These are phyloP conservation scores for Benitochromis conjunctus DNA, from an alignment of 2,113 vertebrate species.

Conservation along the genomic window DNA sequence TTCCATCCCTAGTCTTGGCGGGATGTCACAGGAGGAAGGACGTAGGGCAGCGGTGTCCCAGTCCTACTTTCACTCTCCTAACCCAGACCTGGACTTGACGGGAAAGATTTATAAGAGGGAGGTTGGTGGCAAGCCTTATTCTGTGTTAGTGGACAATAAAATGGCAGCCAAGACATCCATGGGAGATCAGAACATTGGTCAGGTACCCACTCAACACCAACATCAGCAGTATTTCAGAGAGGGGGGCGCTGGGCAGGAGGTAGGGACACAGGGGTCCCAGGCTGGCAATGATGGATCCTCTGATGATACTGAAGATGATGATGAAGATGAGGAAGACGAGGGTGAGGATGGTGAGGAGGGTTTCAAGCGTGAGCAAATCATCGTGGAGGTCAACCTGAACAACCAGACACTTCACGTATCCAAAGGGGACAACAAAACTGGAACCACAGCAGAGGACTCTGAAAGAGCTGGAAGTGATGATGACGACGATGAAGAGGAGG, in stretches of 20 bases:
- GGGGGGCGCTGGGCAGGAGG: conserved; percentile 51
- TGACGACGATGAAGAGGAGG: conserved; percentile 75
- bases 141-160: conserved; percentile 88
- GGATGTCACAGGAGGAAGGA: conserved; percentile 91
- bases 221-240: conserved; percentile 91
- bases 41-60: conserved; percentile 78
- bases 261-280: conserved; percentile 60
- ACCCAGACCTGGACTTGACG: conserved; percentile 85
- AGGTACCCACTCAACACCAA: conserved; percentile 65
- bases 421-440: conserved; percentile 91
- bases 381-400: conserved; percentile 99
- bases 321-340: conserved; percentile 80
- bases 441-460: conserved; percentile 79
- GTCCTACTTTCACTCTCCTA: conserved; percentile 78
- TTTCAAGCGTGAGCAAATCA: conserved; percentile 98
- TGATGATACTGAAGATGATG: conserved; percentile 81
- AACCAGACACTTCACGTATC: conserved; percentile 99
- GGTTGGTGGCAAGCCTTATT: conserved; percentile 83
- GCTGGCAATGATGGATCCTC: conserved; percentile 73
- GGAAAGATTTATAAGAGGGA: conserved; percentile 91
- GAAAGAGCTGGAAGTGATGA: conserved; percentile 88
- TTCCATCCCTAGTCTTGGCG: conserved; percentile 72
- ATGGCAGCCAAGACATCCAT: conserved; percentile 78
- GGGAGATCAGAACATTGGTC: conserved; percentile 51
- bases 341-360: conserved; percentile 78